Evolutionary conservation across 2,113 vertebrate genomes (phyloP).

Genomic region (Gobiocypris rarus): DNA sequence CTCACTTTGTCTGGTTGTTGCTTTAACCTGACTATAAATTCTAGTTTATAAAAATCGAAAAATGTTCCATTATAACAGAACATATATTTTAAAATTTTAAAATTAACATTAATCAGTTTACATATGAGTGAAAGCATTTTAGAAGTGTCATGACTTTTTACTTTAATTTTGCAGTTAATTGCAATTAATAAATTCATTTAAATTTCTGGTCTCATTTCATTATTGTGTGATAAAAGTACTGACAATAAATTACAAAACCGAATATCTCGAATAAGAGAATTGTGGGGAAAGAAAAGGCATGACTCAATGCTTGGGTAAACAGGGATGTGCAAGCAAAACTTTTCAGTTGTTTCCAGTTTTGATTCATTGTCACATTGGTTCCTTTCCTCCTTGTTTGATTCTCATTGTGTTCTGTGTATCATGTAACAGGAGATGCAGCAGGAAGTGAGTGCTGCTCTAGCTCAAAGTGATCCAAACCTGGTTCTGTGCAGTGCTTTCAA

Average conservation of each 20-base stretch:
- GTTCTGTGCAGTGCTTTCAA: slow-evolving; percentile 89
- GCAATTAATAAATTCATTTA: too few relatives aligned
- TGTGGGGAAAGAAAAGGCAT: not conserved
- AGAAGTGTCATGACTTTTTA: too few relatives aligned
- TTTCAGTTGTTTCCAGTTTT: not conserved
- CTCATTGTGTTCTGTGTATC: not conserved
- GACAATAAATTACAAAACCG: not conserved
- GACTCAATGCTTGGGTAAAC: not conserved
- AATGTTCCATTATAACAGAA: not conserved
- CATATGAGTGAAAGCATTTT: too few relatives aligned
- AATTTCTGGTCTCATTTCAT: too few relatives aligned
- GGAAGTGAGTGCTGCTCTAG: slow-evolving; percentile 79
- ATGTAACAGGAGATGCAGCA: slow-evolving; percentile 83
- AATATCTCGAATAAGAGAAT: not conserved
- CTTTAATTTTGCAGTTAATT: too few relatives aligned
- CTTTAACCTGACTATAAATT: not conserved
- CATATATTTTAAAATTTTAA: too few relatives aligned
- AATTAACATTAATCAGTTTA: too few relatives aligned
- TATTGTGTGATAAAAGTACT: too few relatives aligned
- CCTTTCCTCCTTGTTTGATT: not conserved
- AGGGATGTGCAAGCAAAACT: not conserved
- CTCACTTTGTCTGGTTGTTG: not conserved
- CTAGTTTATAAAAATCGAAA: not conserved
- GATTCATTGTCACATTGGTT: not conserved
- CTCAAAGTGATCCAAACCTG: slow-evolving; percentile 75